Evolutionary conservation across 1,140 invertebrate genomes (phyloP).

Genomic region (Brachionus asplanchnoidis): DNA sequence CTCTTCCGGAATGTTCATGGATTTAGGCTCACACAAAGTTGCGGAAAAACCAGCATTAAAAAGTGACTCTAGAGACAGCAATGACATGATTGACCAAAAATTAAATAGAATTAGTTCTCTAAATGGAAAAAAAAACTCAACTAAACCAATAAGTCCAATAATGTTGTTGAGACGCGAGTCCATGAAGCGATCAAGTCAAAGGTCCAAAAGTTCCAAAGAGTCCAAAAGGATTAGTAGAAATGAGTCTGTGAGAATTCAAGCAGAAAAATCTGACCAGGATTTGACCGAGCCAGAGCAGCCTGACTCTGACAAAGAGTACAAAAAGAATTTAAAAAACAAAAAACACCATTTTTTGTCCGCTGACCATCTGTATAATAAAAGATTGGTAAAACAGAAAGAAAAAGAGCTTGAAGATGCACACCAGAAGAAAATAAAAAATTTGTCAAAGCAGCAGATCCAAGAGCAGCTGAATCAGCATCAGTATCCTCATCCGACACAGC

Average conservation of each 20-base stretch:
- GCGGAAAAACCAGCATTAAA: neutral
- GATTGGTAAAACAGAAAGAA: neutral
- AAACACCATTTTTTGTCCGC: neutral
- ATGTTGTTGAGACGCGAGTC: neutral
- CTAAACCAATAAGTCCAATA: neutral
- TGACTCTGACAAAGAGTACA: neutral
- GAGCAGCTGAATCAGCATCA: neutral
- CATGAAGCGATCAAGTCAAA: neutral
- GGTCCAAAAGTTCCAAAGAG: neutral
- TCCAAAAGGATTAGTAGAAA: neutral
- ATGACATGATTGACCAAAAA: neutral
- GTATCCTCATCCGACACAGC: conserved; percentile 14
- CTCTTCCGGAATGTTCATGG: neutral
- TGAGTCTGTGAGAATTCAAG: neutral
- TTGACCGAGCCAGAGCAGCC: neutral
- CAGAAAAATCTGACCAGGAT: neutral
- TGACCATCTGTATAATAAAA: neutral
- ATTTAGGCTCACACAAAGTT: neutral
- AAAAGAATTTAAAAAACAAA: neutral
- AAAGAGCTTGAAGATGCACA: neutral
- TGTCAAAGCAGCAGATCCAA: conserved; percentile 15
- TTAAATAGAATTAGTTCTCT: neutral
- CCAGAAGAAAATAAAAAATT: neutral
- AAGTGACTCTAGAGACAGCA: neutral
- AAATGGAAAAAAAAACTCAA: neutral